Conservation (phyloP, 2,797 vertebrate species). For the Cheirogaleus major region DNA sequence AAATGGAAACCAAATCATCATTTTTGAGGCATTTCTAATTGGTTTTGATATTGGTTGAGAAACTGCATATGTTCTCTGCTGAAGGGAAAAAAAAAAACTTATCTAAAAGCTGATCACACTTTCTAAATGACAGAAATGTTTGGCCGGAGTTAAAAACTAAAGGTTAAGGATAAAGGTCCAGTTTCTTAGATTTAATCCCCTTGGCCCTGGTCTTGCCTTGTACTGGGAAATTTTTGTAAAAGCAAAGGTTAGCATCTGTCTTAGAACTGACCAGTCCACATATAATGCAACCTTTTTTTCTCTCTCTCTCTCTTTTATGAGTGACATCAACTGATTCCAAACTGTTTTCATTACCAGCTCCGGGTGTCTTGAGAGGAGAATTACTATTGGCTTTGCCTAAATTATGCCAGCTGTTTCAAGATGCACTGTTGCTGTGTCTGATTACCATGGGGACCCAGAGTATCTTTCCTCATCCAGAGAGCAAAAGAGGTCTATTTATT, state of each 20-base stretch:
- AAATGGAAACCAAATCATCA: neutral
- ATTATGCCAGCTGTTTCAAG: neutral
- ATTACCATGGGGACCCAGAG: neutral
- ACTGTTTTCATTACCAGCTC: neutral
- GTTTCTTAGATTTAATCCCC: constrained; percentile 54
- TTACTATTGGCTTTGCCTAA: neutral
- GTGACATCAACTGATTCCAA: neutral
- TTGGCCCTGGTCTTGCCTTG: neutral
- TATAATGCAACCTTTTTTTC: neutral
- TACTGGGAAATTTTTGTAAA: constrained; percentile 50
- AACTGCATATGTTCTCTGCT: neutral
- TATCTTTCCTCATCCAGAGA: neutral
- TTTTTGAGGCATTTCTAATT: constrained; percentile 24
- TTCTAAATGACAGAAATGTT: constrained; percentile 75
- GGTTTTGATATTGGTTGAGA: constrained; percentile 50
- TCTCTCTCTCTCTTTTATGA: neutral
- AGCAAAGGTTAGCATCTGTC: constrained; percentile 69
- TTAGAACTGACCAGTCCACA: constrained; percentile 25
- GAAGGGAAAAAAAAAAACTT: neutral
- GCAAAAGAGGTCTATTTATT: neutral
- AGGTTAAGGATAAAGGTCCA: constrained; percentile 68
- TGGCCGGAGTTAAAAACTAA: constrained; percentile 67
- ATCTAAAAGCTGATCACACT: constrained; percentile 60
- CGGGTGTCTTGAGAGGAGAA: neutral
- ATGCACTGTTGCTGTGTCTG: neutral